phyloP scores from a whole-genome alignment of 1,140 invertebrate species.

The Mylabris phalerata region DNA sequence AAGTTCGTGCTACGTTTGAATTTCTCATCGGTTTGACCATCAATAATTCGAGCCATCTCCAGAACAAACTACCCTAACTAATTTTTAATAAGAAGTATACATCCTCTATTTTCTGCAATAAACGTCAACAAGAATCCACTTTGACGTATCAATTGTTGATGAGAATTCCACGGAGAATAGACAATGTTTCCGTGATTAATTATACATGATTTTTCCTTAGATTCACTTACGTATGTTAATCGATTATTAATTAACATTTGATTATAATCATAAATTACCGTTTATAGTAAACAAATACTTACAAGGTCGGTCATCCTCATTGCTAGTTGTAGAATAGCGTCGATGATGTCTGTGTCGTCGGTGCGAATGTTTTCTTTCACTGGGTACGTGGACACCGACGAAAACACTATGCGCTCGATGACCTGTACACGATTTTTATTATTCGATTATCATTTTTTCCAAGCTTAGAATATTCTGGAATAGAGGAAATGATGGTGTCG shows the following conservation, averaged over 20 bases:
- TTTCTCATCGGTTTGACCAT: too few relatives aligned
- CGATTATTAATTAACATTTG: background rate
- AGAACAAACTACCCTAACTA: too few relatives aligned
- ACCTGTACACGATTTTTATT: conserved; percentile 49
- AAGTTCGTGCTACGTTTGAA: too few relatives aligned
- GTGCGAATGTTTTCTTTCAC: conserved; percentile 64
- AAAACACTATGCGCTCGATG: conserved; percentile 84
- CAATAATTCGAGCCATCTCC: too few relatives aligned
- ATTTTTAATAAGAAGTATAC: too few relatives aligned
- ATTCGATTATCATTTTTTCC: background rate
- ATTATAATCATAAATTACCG: background rate
- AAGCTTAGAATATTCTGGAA: background rate
- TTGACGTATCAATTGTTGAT: too few relatives aligned
- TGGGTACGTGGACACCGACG: conserved; percentile 79
- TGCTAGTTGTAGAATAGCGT: conserved; percentile 44
- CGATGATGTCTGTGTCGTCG: conserved; percentile 73
- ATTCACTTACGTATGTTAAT: too few relatives aligned
- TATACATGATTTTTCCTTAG: too few relatives aligned
- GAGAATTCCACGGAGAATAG: too few relatives aligned
- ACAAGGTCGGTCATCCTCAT: conserved; percentile 59
- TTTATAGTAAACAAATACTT: conserved; percentile 33
- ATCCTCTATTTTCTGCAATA: too few relatives aligned
- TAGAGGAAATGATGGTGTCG: background rate
- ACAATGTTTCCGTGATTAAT: too few relatives aligned
- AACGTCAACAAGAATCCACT: too few relatives aligned